phyloP scores from a whole-genome alignment of 2,113 vertebrate species.

The Harpagus bidentatus region DNA sequence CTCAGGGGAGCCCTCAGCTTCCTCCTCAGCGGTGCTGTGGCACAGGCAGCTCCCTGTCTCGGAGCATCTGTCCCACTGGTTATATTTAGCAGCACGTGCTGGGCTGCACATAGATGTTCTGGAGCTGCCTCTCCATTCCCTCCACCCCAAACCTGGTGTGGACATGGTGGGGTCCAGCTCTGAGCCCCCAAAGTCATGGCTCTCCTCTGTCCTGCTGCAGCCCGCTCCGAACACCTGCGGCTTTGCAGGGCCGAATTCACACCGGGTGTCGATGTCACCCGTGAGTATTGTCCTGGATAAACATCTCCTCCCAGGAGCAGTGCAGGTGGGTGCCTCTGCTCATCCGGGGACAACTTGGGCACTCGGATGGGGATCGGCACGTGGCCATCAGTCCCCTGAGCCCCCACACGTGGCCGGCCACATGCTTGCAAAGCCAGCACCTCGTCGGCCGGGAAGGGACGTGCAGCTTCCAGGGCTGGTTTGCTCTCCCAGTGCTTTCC shows the following conservation, averaged over 20 bases:
- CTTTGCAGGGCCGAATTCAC: background rate
- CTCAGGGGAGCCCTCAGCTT: background rate
- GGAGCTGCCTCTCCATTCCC: background rate
- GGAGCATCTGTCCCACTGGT: background rate
- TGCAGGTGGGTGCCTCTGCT: background rate
- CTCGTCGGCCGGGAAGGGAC: fast-evolving
- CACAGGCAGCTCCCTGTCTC: background rate
- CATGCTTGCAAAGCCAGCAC: background rate
- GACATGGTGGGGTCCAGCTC: background rate
- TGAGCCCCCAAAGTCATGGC: background rate
- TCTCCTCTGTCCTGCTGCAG: background rate
- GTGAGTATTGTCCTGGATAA: background rate
- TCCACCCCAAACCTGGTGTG: background rate
- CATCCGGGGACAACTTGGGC: fast-evolving
- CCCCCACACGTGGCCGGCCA: fast-evolving
- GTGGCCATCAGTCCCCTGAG: background rate
- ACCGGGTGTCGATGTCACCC: background rate
- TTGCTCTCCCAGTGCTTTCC: background rate
- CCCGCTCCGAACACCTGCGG: background rate
- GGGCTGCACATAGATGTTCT: background rate
- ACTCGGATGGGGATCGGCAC: background rate
- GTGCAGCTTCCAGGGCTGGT: background rate
- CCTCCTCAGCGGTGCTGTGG: background rate
- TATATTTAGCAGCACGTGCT: constrained; percentile 5
- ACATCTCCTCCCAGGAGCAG: background rate